These are phyloP conservation scores for Grammomys dolichurus DNA, from an alignment of 2,113 vertebrate species.

Conservation along the genomic window DNA sequence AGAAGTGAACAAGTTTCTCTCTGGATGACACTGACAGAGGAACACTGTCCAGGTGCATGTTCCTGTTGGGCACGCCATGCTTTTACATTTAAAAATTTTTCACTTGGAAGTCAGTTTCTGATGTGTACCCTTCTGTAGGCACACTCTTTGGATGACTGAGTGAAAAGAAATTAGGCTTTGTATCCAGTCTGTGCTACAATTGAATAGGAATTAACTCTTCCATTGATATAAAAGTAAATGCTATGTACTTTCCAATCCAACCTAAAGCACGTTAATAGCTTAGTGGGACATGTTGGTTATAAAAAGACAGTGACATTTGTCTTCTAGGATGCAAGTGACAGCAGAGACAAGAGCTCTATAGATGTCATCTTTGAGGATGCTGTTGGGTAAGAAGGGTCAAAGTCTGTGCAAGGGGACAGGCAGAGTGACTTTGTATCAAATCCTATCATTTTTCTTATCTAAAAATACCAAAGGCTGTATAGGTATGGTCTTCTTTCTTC, in stretches of 20 bases:
- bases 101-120: slow-evolving; percentile 18
- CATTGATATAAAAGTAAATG: slow-evolving; percentile 15
- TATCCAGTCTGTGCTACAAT: background rate
- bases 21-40: background rate
- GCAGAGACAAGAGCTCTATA: background rate
- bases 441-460: slow-evolving; percentile 4
- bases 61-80: background rate
- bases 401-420: background rate
- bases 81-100: background rate
- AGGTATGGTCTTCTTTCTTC: background rate
- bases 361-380: background rate
- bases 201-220: slow-evolving; percentile 46
- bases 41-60: background rate
- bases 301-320: background rate
- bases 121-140: slow-evolving; percentile 29
- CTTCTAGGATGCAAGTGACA: background rate
- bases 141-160: slow-evolving; percentile 20
- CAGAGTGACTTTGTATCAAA: background rate
- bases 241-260: background rate
- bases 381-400: slow-evolving; percentile 6
- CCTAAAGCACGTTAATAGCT: slow-evolving; percentile 26
- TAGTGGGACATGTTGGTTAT: slow-evolving; percentile 7
- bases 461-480: background rate
- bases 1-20: background rate
- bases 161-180: background rate